These are phyloP conservation scores for Stenoptilia bipunctidactyla DNA, from an alignment of 2,888 invertebrate genomes.

Conservation along the genomic window DNA sequence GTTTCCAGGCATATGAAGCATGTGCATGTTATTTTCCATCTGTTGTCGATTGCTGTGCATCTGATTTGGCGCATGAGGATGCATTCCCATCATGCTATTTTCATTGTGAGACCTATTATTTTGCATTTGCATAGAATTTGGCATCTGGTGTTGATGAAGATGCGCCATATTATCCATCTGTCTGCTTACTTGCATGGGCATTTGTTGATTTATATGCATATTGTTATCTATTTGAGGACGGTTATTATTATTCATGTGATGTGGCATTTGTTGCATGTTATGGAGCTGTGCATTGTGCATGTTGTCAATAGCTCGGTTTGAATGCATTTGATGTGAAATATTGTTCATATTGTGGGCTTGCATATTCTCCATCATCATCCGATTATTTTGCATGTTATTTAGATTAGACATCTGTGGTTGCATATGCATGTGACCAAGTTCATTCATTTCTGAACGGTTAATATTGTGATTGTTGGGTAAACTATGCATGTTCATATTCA, in stretches of 20 bases:
- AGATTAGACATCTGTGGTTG: conserved; percentile 47
- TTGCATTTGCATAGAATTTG: conserved; percentile 59
- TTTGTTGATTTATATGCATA: conserved; percentile 56
- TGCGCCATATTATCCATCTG: conserved; percentile 48
- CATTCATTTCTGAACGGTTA: conserved; percentile 44
- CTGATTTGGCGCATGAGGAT: conserved; percentile 55
- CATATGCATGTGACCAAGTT: conserved; percentile 59
- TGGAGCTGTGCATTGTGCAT: conserved; percentile 55
- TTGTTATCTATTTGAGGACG: conserved; percentile 48
- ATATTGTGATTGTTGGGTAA: conserved; percentile 41
- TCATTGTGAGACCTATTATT: conserved; percentile 52
- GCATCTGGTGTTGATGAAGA: conserved; percentile 60
- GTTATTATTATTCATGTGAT: conserved; percentile 42
- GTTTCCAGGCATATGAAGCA: conserved; percentile 56
- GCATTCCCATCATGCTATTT: conserved; percentile 50
- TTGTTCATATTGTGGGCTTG: conserved; percentile 50
- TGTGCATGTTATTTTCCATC: conserved; percentile 52
- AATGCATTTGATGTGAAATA: conserved; percentile 49
- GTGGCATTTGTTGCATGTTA: conserved; percentile 56
- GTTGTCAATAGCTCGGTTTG: conserved; percentile 51
- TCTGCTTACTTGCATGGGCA: conserved; percentile 52
- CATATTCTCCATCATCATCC: conserved; percentile 60
- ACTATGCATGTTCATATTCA: conserved; percentile 54
- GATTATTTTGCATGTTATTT: conserved; percentile 53
- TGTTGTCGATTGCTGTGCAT: conserved; percentile 54